Evolutionary conservation across 2,797 vertebrate genomes (phyloP), one percentile per base, ranked within the genome.

Genomic region (Staurois parvus): DNA sequence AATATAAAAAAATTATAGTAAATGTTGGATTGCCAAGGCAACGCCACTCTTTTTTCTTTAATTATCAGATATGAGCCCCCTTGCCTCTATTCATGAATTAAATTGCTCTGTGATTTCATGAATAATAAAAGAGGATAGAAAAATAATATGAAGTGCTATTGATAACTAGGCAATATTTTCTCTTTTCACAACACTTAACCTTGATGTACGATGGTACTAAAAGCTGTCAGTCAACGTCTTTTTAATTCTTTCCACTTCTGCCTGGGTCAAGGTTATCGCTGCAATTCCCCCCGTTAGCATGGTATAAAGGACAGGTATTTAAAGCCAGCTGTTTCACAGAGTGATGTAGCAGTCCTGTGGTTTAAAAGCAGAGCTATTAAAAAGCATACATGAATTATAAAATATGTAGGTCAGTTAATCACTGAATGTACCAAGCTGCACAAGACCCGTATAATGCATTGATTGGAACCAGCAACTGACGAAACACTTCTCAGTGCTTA

Each of bases 201-300:
- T 69, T 66, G 30, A 52, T 28, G 64, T 79, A n/a, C n/a, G 30
- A 79, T 30, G n/a, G 19, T 28, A 45, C 37, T 12, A 34, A 42
- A 48, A 21, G 15, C 28, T 32, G 77, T 79, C 77, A 79, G 11
- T 79, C 66, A 79, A 8, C 69, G 77, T 7, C 37, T 29, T 40
- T 29, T 29, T 67, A 28, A 79, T 42, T 37, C 26, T 45, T 17
- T n/a, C 76, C 62, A 28, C 12, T 28, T n/a, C 13, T 45, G 6
- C 34, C 40, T 17, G 42, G 62, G 34, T 66, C 59, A 78, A 66
- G 76, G 76, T 26, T 78, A 21, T 45, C 28, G 21, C 17, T 29
- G n/a, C 17, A 78, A 67, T 79, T 64, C 75, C 5, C 5, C 40
- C 6, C 26, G 12, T 62, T 77, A 34, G 34, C 21, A 24, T 8